Conservation (phyloP, 2,113 vertebrate genomes). For the Otus sunia region DNA sequence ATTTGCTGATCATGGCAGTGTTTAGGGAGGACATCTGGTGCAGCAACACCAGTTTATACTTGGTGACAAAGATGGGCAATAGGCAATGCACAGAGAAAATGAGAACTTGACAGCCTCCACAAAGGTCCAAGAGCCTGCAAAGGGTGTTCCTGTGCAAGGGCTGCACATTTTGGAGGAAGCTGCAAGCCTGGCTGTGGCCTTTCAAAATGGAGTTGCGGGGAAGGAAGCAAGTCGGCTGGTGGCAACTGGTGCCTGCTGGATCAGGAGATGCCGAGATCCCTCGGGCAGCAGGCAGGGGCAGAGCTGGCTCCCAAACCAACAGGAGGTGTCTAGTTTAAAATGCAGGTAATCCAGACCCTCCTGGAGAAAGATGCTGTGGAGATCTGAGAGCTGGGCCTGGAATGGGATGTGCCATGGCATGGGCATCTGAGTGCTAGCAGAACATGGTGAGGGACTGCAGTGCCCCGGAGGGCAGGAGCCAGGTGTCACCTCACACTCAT, state of each 20-base stretch:
- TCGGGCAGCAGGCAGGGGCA: neutral
- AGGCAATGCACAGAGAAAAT: neutral
- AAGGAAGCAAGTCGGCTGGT: neutral
- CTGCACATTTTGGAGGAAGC: neutral
- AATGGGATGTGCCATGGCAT: neutral
- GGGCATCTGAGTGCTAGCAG: no score
- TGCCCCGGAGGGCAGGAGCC: neutral
- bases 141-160: neutral
- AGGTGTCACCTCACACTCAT: rapidly evolving
- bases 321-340: neutral
- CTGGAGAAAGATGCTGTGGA: neutral
- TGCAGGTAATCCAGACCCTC: neutral
- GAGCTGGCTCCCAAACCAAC: neutral
- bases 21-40: neutral
- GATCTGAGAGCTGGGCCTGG: neutral
- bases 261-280: neutral
- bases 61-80: rapidly evolving
- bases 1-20: neutral
- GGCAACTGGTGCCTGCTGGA: neutral
- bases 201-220: neutral
- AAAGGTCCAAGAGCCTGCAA: neutral
- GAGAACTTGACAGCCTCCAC: neutral
- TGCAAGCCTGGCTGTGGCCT: neutral
- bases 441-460: no score
- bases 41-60: neutral